Conservation (phyloP, 2,113 vertebrate species). For the Cynopterus brachyotis region DNA sequence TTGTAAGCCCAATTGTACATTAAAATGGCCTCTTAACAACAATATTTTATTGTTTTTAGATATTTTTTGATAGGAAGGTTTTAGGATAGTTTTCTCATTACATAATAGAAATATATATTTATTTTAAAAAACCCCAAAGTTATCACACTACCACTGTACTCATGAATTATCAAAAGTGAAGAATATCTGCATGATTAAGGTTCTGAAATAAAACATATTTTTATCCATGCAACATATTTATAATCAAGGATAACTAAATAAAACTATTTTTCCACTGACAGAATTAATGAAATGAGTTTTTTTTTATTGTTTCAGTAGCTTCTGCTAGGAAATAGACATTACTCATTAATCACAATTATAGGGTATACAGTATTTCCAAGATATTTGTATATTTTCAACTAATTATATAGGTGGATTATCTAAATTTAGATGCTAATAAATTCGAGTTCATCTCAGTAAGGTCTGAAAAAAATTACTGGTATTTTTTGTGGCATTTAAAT, state of each 20-base stretch:
- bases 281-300: neutral
- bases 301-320: neutral
- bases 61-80: neutral
- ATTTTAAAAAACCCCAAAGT: neutral
- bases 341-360: neutral
- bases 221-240: neutral
- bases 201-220: constrained; percentile 12
- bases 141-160: neutral
- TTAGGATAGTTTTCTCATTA: neutral
- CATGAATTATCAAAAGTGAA: constrained; percentile 11
- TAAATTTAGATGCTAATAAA: neutral
- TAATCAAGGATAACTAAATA: neutral
- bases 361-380: neutral
- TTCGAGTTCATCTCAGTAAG: neutral
- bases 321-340: neutral
- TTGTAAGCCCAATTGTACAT: neutral
- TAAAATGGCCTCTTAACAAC: neutral
- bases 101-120: neutral
- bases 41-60: neutral
- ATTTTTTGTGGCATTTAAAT: neutral
- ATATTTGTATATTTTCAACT: neutral
- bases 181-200: neutral
- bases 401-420: neutral
- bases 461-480: neutral
- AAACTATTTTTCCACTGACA: neutral